Evolutionary conservation across 2,888 invertebrate species (phyloP), one percentile per base, ranked within the genome.

Genomic region (Ophioninae sp.): DNA sequence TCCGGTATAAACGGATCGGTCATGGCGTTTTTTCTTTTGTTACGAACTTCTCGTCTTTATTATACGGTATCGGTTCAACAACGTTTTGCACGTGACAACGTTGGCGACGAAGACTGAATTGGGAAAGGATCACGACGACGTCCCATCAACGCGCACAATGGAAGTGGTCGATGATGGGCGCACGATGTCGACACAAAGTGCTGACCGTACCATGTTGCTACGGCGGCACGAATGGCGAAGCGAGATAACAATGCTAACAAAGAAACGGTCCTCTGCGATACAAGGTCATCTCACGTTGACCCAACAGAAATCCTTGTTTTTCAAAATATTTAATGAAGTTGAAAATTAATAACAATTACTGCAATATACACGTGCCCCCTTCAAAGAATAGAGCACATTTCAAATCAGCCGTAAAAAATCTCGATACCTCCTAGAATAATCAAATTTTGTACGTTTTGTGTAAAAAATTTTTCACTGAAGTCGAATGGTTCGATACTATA

Each of bases 1-100:
- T 84, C 84, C 0, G 56, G 73, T 23, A 56, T 44, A 30, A 59
- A 74, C 20, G 84, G 23, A 76, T 82, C 79, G 20, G 76, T 72
- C 84, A 84, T 84, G 74, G 20, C 70, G 41, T 2, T 50, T 41
- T 37, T 64, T 41, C 10, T 17, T 61, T 59, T 61, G 30, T 57
- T 79, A 5, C 10, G 30, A 69, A 21, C 7, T 17, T 13, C 13
- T 50, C 50, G 50, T 50, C 17, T 2, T 13, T 6, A 50, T 50
- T 50, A 5, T 50, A 50, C 5, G 13, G 50, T 0, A 17, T 17
- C 17, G 0, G 17, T 37, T 20, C 57, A 39, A 37, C n/a, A 39
- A 20, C 50, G 68, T 68, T 68, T 50, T 5, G 23, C 50, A 50
- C 50, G 21, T 7, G 10, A 20, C 50, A 62, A 44, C 17, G 30